phyloP scores from a whole-genome alignment of 1,140 invertebrate genomes.

The Diorhabda carinulata region DNA sequence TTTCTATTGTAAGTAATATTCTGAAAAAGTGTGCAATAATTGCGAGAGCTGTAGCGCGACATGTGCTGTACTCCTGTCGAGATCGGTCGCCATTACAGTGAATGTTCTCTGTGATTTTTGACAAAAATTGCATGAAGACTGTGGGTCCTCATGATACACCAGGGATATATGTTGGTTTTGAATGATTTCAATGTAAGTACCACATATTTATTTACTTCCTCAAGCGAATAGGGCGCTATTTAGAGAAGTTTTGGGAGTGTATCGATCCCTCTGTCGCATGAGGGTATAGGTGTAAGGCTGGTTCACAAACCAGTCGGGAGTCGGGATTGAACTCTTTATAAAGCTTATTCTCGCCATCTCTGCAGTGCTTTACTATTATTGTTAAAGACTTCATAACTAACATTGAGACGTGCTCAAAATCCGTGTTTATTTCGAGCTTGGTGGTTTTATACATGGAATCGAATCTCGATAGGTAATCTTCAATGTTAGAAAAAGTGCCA shows the following conservation, averaged over 20 bases:
- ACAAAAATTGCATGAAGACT: constrained; percentile 47
- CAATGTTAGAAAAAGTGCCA: constrained; percentile 40
- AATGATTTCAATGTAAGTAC: constrained; percentile 46
- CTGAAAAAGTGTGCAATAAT: constrained; percentile 5
- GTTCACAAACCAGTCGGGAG: constrained; percentile 36
- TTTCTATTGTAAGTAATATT: neutral
- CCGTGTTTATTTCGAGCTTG: constrained; percentile 22
- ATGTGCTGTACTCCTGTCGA: neutral
- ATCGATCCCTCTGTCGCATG: constrained; percentile 47
- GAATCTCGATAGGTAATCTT: constrained; percentile 27
- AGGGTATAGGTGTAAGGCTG: constrained; percentile 38
- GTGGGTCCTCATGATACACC: constrained; percentile 44
- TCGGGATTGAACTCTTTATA: constrained; percentile 28
- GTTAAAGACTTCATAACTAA: constrained; percentile 24
- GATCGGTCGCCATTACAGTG: neutral
- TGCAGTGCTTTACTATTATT: constrained; percentile 31
- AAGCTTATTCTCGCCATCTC: constrained; percentile 29
- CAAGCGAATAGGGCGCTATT: constrained; percentile 26
- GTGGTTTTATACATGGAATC: constrained; percentile 32
- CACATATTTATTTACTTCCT: constrained; percentile 19
- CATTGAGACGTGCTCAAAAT: constrained; percentile 23
- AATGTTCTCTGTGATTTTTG: constrained; percentile 12
- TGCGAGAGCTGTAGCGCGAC: constrained; percentile 4
- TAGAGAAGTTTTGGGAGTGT: constrained; percentile 43
- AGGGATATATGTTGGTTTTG: constrained; percentile 44